Percentiles rank a stretch among this genome's conserved stretches.
phyloP scores from a whole-genome alignment of 1,140 invertebrate genomes.

The Sinella curviseta region DNA sequence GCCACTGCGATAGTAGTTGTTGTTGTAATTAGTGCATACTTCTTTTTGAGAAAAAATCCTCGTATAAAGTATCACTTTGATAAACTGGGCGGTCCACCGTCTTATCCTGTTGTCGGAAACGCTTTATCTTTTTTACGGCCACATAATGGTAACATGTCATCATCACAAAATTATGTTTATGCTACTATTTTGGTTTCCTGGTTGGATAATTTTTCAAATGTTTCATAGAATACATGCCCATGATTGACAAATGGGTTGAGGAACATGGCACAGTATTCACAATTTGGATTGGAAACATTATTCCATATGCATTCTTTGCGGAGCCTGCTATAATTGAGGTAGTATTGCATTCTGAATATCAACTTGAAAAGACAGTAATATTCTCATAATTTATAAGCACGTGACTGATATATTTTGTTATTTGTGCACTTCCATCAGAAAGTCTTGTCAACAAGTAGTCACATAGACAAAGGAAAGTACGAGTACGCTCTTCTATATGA shows the following conservation, averaged over 20 bases:
- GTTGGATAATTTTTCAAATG: too few species aligned
- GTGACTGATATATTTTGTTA: too few species aligned
- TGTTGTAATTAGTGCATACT: not conserved
- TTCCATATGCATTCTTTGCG: not conserved
- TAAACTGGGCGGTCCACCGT: not conserved
- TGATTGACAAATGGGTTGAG: not conserved
- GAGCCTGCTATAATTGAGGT: not conserved
- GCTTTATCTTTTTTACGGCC: not conserved
- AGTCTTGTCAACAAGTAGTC: not conserved
- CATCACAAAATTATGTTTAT: too few species aligned
- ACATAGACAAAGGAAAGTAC: slow-evolving; percentile 11
- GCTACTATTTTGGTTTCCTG: too few species aligned
- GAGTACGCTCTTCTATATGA: not conserved
- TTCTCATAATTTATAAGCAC: not conserved
- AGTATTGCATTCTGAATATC: not conserved
- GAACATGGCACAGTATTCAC: not conserved
- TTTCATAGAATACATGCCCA: not conserved
- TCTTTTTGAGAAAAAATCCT: not conserved
- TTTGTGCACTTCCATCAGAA: slow-evolving; percentile 2
- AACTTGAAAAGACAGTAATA: not conserved
- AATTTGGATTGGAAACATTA: not conserved
- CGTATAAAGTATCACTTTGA: not conserved
- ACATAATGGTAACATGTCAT: not conserved
- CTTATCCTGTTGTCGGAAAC: not conserved
- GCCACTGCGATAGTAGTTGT: too few species aligned